Evolutionary conservation across 2,888 invertebrate genomes (phyloP).

Genomic region (Acrobasis consociella): DNA sequence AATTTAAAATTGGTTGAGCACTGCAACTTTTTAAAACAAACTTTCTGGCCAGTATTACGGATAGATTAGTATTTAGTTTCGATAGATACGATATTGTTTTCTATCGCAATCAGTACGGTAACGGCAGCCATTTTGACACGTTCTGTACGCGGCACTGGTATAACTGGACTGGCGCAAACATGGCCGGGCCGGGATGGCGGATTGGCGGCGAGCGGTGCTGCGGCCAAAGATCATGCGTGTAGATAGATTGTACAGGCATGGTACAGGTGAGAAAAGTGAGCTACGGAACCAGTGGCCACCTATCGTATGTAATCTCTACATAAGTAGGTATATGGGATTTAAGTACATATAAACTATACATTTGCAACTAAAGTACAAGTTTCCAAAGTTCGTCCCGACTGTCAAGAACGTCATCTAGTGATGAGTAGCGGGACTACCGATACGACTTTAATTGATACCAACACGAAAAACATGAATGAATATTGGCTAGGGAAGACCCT

Average conservation of each 20-base stretch:
- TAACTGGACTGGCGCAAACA: slow-evolving; percentile 70
- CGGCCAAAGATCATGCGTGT: slow-evolving; percentile 61
- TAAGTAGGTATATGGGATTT: too few species aligned
- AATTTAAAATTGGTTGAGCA: slow-evolving; percentile 26
- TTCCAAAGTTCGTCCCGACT: too few species aligned
- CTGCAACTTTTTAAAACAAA: slow-evolving; percentile 33
- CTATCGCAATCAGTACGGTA: slow-evolving; percentile 53
- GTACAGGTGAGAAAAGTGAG: slow-evolving; percentile 30
- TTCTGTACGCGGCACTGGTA: slow-evolving; percentile 41
- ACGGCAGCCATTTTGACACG: slow-evolving; percentile 44
- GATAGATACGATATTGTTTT: slow-evolving; percentile 46
- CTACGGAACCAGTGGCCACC: slow-evolving; percentile 13
- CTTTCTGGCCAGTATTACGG: slow-evolving; percentile 36
- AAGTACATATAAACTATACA: too few species aligned
- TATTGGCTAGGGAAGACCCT: too few species aligned
- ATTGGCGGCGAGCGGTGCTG: slow-evolving; percentile 44
- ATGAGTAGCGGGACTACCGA: too few species aligned
- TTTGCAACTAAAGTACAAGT: too few species aligned
- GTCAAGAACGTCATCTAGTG: too few species aligned
- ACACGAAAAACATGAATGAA: too few species aligned
- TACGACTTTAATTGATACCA: too few species aligned
- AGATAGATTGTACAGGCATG: slow-evolving; percentile 43
- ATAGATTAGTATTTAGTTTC: slow-evolving; percentile 42
- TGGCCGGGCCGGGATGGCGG: slow-evolving; percentile 73
- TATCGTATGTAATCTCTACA: slow-evolving; percentile 22